phyloP scores from a whole-genome alignment of 2,888 invertebrate genomes.

The Brenthis daphne region DNA sequence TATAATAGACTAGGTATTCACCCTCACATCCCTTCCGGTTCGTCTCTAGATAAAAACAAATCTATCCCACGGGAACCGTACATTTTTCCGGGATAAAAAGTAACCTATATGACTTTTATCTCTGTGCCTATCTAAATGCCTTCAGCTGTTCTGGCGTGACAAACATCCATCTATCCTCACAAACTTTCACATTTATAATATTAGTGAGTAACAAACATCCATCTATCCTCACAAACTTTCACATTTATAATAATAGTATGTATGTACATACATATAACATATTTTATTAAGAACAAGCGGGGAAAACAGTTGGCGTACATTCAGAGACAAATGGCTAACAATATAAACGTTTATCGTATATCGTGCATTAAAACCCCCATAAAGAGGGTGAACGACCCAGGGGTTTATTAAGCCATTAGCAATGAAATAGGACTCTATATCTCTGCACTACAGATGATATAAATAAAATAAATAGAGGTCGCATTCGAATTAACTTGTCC shows the following conservation, averaged over 20 bases:
- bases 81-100: too few species aligned
- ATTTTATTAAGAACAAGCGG: slow-evolving; percentile 9
- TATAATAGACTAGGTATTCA: background rate
- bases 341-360: slow-evolving; percentile 38
- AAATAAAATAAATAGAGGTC: slow-evolving; percentile 65
- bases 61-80: too few species aligned
- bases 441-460: slow-evolving; percentile 55
- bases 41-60: too few species aligned
- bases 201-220: too few species aligned
- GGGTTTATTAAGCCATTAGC: slow-evolving; percentile 70
- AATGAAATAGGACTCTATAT: slow-evolving; percentile 67
- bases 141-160: too few species aligned
- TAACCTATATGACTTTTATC: too few species aligned
- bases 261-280: background rate
- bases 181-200: too few species aligned
- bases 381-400: slow-evolving; percentile 48
- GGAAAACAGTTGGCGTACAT: slow-evolving; percentile 21
- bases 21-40: too few species aligned
- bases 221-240: too few species aligned
- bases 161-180: too few species aligned
- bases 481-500: slow-evolving; percentile 39
- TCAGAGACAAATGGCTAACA: slow-evolving; percentile 33
- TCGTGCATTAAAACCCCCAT: slow-evolving; percentile 38
- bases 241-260: too few species aligned
- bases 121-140: too few species aligned